Evolutionary conservation across 2,797 vertebrate genomes (phyloP).

Genomic region (Adrianichthys oophorus): DNA sequence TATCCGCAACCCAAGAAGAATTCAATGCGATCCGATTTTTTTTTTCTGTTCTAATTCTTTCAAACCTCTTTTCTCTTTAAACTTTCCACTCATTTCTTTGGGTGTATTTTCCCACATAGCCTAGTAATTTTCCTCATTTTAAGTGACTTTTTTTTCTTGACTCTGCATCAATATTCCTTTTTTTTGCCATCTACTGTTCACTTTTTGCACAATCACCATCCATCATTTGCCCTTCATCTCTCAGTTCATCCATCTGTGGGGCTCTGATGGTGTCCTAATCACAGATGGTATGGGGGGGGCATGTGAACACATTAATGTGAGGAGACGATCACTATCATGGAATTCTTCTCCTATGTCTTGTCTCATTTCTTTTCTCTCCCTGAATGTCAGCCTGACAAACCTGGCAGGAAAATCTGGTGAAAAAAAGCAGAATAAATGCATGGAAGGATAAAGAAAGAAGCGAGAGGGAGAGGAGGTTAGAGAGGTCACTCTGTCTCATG

Average conservation of each 20-base stretch:
- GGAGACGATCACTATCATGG: slow-evolving; percentile 38
- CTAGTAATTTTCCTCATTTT: background rate
- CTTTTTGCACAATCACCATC: slow-evolving; percentile 21
- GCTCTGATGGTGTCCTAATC: slow-evolving; percentile 45
- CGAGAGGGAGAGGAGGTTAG: no score
- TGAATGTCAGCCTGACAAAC: slow-evolving; percentile 30
- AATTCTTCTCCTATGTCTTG: slow-evolving; percentile 28
- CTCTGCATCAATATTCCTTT: background rate
- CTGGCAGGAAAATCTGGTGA: no score
- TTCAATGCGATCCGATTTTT: slow-evolving; percentile 19
- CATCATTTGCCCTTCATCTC: slow-evolving; percentile 37
- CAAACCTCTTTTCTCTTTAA: slow-evolving; percentile 39
- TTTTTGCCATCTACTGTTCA: slow-evolving; percentile 1
- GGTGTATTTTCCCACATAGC: slow-evolving; percentile 13
- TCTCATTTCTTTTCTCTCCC: slow-evolving; percentile 36
- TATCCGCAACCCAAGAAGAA: slow-evolving; percentile 48
- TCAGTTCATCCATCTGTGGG: slow-evolving; percentile 56
- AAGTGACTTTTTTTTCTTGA: background rate
- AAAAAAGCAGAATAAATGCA: background rate
- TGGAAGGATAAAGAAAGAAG: background rate
- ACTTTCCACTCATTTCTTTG: slow-evolving; percentile 10
- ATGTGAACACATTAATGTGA: slow-evolving; percentile 50
- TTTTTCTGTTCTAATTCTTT: slow-evolving; percentile 42
- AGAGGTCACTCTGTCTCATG: no score
- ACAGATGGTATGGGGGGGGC: slow-evolving; percentile 55